A percentile compares a stretch with the other conserved stretches of the same genome.
Conservation (phyloP, 2,888 invertebrate species). For the Drosophila lacicola region DNA sequence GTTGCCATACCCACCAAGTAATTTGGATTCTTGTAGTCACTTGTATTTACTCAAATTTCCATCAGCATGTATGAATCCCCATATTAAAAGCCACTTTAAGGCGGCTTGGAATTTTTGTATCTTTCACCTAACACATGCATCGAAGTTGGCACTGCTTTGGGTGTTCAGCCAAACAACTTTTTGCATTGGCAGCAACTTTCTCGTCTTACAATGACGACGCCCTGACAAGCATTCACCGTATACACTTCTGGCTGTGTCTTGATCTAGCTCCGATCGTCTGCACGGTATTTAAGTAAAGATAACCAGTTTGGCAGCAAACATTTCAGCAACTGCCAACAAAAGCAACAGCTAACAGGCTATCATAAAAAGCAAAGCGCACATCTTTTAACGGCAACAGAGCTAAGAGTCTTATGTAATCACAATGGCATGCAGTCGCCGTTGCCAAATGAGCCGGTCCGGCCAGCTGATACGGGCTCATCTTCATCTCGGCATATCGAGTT, state of each 20-base stretch:
- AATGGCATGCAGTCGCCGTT: constrained; percentile 57
- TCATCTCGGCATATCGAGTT: constrained; percentile 1
- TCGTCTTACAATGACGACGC: constrained; percentile 20
- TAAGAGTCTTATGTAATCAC: constrained; percentile 58
- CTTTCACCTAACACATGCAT: constrained; percentile 20
- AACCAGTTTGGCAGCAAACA: constrained; percentile 57
- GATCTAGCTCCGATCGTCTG: constrained; percentile 38
- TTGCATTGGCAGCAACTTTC: constrained; percentile 37
- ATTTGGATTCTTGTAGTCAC: background rate
- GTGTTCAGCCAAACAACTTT: constrained; percentile 4
- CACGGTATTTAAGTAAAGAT: constrained; percentile 57
- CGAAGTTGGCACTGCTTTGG: background rate
- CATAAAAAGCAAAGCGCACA: constrained; percentile 35
- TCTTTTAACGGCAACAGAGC: constrained; percentile 32
- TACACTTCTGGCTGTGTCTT: background rate
- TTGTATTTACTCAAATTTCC: background rate
- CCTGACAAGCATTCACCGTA: constrained; percentile 19
- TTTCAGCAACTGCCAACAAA: constrained; percentile 1
- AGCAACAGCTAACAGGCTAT: constrained; percentile 3
- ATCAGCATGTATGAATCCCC: background rate
- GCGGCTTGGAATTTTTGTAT: constrained; percentile 5
- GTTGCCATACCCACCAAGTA: no score
- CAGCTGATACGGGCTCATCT: constrained; percentile 12
- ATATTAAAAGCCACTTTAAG: background rate
- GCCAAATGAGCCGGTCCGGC: constrained; percentile 35